Evolutionary conservation across 2,797 vertebrate species (phyloP).

Genomic region (Hipposideros larvatus): DNA sequence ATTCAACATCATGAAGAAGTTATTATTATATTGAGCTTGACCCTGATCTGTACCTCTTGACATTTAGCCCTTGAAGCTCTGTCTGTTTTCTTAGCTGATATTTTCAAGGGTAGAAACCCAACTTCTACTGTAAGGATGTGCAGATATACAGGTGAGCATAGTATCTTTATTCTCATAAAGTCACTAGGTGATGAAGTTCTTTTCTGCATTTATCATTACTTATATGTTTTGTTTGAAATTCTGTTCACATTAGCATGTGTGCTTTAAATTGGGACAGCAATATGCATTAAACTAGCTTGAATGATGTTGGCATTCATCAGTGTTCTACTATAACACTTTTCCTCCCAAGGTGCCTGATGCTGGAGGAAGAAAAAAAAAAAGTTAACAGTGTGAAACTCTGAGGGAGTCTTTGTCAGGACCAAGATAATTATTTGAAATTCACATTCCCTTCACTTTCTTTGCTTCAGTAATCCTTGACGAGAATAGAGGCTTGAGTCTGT

Average conservation of each 20-base stretch:
- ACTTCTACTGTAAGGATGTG: slow-evolving; percentile 57
- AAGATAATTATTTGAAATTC: slow-evolving; percentile 76
- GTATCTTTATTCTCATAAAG: slow-evolving; percentile 75
- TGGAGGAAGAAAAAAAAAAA: slow-evolving; percentile 78
- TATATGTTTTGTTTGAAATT: slow-evolving; percentile 86
- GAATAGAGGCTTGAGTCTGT: slow-evolving; percentile 78
- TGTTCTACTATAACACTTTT: slow-evolving; percentile 82
- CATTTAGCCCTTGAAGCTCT: slow-evolving; percentile 76
- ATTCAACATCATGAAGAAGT: slow-evolving; percentile 38
- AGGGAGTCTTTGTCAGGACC: slow-evolving; percentile 80
- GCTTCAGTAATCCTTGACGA: slow-evolving; percentile 80
- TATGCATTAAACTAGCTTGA: slow-evolving; percentile 73
- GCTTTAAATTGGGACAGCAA: slow-evolving; percentile 75
- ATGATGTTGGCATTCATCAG: slow-evolving; percentile 82
- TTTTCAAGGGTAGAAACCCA: slow-evolving; percentile 67
- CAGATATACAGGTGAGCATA: slow-evolving; percentile 62
- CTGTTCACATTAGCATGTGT: slow-evolving; percentile 82
- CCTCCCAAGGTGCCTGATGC: slow-evolving; percentile 73
- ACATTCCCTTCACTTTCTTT: slow-evolving; percentile 81
- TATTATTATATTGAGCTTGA: slow-evolving; percentile 79
- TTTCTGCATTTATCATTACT: slow-evolving; percentile 78
- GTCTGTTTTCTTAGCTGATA: slow-evolving; percentile 67
- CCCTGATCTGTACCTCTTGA: slow-evolving; percentile 80
- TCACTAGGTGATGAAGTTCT: slow-evolving; percentile 82
- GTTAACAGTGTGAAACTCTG: slow-evolving; percentile 79